Evolutionary conservation across 2,113 vertebrate genomes (phyloP), one percentile per base, ranked within the genome.

Genomic region (Macroglossus sobrinus): DNA sequence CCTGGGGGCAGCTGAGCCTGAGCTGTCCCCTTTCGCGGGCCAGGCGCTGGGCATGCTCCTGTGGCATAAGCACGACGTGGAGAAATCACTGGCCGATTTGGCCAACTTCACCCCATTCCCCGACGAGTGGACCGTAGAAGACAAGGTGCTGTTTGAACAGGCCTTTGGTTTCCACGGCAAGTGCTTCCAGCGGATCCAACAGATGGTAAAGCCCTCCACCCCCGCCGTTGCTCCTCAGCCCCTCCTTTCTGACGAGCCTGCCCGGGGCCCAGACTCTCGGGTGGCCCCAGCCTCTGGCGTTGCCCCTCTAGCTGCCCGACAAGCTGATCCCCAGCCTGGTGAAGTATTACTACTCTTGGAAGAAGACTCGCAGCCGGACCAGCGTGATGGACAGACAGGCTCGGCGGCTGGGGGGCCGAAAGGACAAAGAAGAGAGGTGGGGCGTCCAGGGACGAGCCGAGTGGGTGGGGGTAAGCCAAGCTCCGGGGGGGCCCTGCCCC

Each of bases 281-380:
- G 45, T 53, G 84, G 59, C 45, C 84, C 74, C 53, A 72, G 74
- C 85, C 11, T 91, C 53, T 78, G 92, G 47, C 59, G 5, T 79
- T 95, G 43, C 61, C 68, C 45, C 66, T 33, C 24, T 84, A 98
- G 99, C 98, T 99, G 68, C 99, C 99, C 1, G 99, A 99, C 97
- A 99, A 99, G 96, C 95, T 99, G 94, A 99, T 99, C 96, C 99
- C 99, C 96, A 99, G 99, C 97, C 98, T 99, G 95, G 99, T 99
- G 71, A 99, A 99, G 95, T 99, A 99, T 96, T 99, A 99, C 97
- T 99, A 99, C 97, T 99, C 99, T 64, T 99, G 99, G 99, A 99
- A 99, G 98, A 99, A 99, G 97, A 99, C 99, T 1, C 98, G 99
- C 5, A 99, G 98, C 96, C 98, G 99, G 43, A 99, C 99, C 38